A percentile compares a stretch with the other conserved stretches of the same genome.
Conservation (phyloP, 2,797 vertebrate genomes). For the Diplodus puntazzo region DNA sequence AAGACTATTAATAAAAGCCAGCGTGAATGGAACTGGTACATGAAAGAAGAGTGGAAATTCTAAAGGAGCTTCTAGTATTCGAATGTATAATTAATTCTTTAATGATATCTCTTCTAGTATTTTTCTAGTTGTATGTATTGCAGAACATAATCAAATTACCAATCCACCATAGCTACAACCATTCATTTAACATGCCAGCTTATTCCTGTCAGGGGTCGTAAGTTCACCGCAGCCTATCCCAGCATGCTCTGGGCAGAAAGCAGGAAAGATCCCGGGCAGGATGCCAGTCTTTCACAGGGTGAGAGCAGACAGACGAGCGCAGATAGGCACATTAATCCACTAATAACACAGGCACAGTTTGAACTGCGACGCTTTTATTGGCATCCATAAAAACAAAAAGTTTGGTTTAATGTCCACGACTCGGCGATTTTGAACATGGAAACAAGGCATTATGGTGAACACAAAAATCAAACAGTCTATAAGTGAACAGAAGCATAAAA, state of each 20-base stretch:
- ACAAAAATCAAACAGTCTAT: not conserved
- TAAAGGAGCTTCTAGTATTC: conserved; percentile 37
- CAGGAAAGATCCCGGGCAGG: conserved; percentile 39
- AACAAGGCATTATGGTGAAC: not conserved
- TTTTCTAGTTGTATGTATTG: not conserved
- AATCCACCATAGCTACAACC: not conserved
- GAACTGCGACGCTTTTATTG: conserved; percentile 26
- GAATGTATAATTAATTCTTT: conserved; percentile 25
- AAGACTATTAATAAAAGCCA: conserved; percentile 67
- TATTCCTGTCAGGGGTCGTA: conserved; percentile 18
- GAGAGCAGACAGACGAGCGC: conserved; percentile 40
- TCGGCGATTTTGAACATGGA: conserved; percentile 5
- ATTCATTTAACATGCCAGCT: conserved; percentile 26
- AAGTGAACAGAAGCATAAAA: not conserved
- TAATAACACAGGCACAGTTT: conserved; percentile 21
- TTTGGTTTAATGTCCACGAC: not conserved
- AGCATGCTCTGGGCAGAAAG: conserved; percentile 33
- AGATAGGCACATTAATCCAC: conserved; percentile 15
- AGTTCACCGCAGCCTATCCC: conserved; percentile 31
- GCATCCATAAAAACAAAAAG: conserved; percentile 5
- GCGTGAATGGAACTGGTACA: conserved; percentile 56
- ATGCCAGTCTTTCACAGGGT: conserved; percentile 40
- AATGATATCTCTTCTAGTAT: not conserved
- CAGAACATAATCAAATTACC: not conserved
- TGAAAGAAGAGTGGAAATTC: conserved; percentile 27